Conservation (phyloP, 2,797 vertebrate genomes). For the Oophaga sylvatica region DNA sequence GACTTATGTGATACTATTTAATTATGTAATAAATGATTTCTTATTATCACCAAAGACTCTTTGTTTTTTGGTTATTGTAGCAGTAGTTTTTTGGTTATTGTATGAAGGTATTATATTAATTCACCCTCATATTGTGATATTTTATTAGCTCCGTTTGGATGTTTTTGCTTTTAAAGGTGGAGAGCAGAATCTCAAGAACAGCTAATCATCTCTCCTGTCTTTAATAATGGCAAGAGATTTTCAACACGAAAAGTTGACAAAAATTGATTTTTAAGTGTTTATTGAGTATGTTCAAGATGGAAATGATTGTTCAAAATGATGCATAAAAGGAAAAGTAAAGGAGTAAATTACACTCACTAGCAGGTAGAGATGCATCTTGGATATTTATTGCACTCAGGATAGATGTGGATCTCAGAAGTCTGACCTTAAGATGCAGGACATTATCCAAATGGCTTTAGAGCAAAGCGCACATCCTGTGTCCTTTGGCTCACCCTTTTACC, state of each 20-base stretch:
- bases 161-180: too few species aligned
- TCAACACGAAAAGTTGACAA: background rate
- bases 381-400: background rate
- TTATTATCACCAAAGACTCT: too few species aligned
- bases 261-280: background rate
- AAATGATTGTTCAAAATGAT: background rate
- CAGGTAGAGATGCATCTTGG: background rate
- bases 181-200: too few species aligned
- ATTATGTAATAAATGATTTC: too few species aligned
- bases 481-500: background rate
- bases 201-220: background rate
- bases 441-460: background rate
- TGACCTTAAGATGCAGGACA: background rate
- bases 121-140: background rate
- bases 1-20: too few species aligned
- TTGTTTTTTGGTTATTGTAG: background rate
- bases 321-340: background rate
- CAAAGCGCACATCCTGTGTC: background rate
- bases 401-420: background rate
- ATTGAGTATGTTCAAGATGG: background rate
- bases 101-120: background rate
- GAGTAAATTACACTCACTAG: background rate
- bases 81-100: background rate
- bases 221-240: background rate
- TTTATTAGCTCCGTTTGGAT: background rate